Conservation (phyloP, 2,797 vertebrate species). For the Trichosurus vulpecula region DNA sequence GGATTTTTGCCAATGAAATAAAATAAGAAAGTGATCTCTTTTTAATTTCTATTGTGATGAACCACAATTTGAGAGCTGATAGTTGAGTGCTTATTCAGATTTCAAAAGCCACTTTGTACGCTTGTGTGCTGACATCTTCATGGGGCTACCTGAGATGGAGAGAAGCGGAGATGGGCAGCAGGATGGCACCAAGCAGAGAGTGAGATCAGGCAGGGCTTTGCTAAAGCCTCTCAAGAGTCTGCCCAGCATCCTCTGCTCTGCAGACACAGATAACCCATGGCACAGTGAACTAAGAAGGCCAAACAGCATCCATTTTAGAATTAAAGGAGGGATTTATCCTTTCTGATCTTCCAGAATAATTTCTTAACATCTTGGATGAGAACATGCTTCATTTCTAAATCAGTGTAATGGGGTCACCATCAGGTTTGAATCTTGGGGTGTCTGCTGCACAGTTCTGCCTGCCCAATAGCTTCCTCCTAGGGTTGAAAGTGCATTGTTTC, state of each 20-base stretch:
- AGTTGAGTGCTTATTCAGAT: conserved; percentile 71
- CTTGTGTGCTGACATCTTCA: conserved; percentile 44
- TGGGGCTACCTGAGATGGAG: conserved; percentile 17
- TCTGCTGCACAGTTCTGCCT: conserved; percentile 37
- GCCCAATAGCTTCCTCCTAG: conserved; percentile 11
- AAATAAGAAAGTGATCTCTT: conserved; percentile 67
- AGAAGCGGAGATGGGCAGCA: not conserved
- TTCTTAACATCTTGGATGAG: conserved; percentile 23
- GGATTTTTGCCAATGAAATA: conserved; percentile 68
- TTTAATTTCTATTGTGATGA: conserved; percentile 64
- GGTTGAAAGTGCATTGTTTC: not conserved
- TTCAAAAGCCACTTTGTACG: conserved; percentile 66
- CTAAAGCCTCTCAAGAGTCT: not conserved
- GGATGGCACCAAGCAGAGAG: not conserved
- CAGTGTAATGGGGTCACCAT: conserved; percentile 38
- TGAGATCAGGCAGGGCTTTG: not conserved
- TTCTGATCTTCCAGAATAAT: conserved; percentile 27
- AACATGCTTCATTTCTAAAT: conserved; percentile 63
- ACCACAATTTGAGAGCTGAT: conserved; percentile 65
- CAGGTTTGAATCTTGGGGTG: conserved; percentile 35
- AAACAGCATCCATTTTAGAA: conserved; percentile 44
- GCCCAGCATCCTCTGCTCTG: not conserved
- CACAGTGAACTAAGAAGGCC: conserved; percentile 56
- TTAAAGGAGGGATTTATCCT: conserved; percentile 59
- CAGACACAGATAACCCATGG: conserved; percentile 7